Conservation (phyloP, 2,888 invertebrate species). For the Thymelicus lineola region DNA sequence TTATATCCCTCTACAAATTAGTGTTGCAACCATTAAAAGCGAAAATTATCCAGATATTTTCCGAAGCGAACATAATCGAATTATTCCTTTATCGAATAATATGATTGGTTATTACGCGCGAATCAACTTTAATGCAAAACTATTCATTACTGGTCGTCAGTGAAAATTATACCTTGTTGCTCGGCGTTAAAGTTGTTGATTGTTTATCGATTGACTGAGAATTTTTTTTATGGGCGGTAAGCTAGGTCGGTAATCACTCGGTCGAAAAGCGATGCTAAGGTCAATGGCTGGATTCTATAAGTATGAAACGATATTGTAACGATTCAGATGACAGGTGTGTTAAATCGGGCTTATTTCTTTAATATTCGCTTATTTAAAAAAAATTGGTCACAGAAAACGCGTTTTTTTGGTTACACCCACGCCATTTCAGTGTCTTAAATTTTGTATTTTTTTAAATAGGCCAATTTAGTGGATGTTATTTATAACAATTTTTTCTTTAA, state of each 20-base stretch:
- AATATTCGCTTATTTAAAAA: constrained; percentile 42
- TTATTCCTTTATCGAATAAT: constrained; percentile 49
- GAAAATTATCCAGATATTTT: constrained; percentile 40
- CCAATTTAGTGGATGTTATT: too few species aligned
- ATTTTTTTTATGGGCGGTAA: constrained; percentile 50
- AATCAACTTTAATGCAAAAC: constrained; percentile 55
- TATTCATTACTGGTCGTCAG: constrained; percentile 48
- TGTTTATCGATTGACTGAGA: constrained; percentile 25
- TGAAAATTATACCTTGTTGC: constrained; percentile 39
- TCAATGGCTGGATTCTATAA: constrained; percentile 52
- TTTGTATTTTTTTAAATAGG: too few species aligned
- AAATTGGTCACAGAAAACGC: too few species aligned
- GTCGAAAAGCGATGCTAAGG: constrained; percentile 47
- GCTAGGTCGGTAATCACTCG: constrained; percentile 49
- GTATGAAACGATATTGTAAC: constrained; percentile 52
- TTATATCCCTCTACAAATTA: constrained; percentile 15
- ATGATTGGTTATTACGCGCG: constrained; percentile 55
- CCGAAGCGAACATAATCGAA: constrained; percentile 49
- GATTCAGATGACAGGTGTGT: constrained; percentile 57
- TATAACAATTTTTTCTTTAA: too few species aligned
- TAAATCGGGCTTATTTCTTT: constrained; percentile 50
- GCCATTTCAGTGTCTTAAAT: too few species aligned
- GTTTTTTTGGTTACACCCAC: too few species aligned
- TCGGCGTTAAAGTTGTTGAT: constrained; percentile 43
- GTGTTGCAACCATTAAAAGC: constrained; percentile 36